Conservation (phyloP, 2,797 vertebrate species). For the Platalea minor region DNA sequence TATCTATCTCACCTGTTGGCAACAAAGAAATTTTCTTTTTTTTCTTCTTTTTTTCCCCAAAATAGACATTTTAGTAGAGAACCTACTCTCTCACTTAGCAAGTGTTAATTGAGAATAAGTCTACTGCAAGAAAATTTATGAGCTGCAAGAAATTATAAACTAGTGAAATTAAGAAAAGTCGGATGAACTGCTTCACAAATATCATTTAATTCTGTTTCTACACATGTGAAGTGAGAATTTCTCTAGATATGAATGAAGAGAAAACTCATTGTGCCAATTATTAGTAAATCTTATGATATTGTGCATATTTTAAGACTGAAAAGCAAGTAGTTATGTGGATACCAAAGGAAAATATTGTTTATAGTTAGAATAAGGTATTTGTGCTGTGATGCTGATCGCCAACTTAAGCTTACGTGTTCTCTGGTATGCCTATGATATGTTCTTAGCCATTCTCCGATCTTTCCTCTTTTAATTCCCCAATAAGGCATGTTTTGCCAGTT, state of each 20-base stretch:
- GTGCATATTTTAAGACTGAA: background rate
- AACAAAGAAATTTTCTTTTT: background rate
- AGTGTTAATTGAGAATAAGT: background rate
- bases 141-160: background rate
- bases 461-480: background rate
- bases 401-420: background rate
- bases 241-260: background rate
- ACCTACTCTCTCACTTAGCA: background rate
- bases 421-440: rapidly evolving
- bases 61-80: background rate
- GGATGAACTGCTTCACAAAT: background rate
- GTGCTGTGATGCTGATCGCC: background rate
- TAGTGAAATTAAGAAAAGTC: background rate
- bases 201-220: background rate
- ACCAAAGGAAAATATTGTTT: background rate
- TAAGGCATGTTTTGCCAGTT: background rate
- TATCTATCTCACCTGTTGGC: background rate
- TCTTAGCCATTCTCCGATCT: background rate
- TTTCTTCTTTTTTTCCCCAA: background rate
- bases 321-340: background rate
- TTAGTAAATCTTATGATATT: background rate
- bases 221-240: background rate
- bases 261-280: rapidly evolving
- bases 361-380: background rate
- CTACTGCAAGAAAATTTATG: background rate